Percentiles rank a stretch among this genome's conserved stretches.
These are phyloP conservation scores for Orthonevra nobilis DNA, from an alignment of 2,888 invertebrate species.

Conservation along the genomic window DNA sequence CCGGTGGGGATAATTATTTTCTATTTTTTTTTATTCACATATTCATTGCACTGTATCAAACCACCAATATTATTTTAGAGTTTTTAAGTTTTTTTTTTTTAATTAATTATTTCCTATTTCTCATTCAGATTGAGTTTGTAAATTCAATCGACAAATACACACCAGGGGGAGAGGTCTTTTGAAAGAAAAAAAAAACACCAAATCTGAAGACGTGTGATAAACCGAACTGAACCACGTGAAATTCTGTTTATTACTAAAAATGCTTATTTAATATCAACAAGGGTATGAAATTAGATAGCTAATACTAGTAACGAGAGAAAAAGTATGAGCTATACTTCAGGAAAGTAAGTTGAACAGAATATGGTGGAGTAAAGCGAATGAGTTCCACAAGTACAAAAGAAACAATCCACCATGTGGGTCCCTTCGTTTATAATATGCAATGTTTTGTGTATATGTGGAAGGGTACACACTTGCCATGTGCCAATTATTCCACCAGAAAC, in stretches of 20 bases:
- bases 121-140: slow-evolving; percentile 43
- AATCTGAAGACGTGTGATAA: slow-evolving; percentile 41
- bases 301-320: slow-evolving; percentile 60
- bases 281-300: slow-evolving; percentile 64
- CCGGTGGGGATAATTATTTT: neutral
- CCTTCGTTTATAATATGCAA: slow-evolving; percentile 39
- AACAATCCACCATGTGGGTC: slow-evolving; percentile 70
- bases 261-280: slow-evolving; percentile 69
- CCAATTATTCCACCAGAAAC: slow-evolving; percentile 65
- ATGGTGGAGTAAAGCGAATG: slow-evolving; percentile 64
- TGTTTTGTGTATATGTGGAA: slow-evolving; percentile 62
- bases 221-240: slow-evolving; percentile 67
- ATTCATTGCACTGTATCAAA: slow-evolving; percentile 5
- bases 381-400: slow-evolving; percentile 67
- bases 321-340: slow-evolving; percentile 56
- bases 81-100: slow-evolving; percentile 16
- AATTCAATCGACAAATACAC: slow-evolving; percentile 55
- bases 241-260: slow-evolving; percentile 68
- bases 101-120: slow-evolving; percentile 39
- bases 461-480: slow-evolving; percentile 67
- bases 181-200: slow-evolving; percentile 38
- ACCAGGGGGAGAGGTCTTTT: slow-evolving; percentile 23
- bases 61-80: neutral
- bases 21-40: slow-evolving; percentile 4
- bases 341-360: slow-evolving; percentile 57